Evolutionary conservation across 2,113 vertebrate genomes (phyloP).

Genomic region (Microtus montanus): DNA sequence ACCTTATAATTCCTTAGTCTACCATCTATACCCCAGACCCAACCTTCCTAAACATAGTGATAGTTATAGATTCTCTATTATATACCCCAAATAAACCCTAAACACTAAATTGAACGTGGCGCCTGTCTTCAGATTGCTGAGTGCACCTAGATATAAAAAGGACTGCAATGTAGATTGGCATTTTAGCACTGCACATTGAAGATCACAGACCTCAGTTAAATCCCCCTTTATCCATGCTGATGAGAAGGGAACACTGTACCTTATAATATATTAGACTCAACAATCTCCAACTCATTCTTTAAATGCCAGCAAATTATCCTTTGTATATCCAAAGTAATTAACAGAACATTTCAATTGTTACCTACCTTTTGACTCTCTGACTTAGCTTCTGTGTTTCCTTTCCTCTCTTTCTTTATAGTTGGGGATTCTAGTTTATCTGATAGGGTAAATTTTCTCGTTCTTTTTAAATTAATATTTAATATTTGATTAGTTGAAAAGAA

Average conservation of each 20-base stretch:
- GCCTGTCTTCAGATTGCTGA: not conserved
- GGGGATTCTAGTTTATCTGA: not conserved
- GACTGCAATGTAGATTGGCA: not conserved
- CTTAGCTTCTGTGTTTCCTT: constrained; percentile 46
- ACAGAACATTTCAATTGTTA: constrained; percentile 13
- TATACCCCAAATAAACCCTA: not conserved
- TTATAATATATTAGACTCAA: constrained; percentile 1
- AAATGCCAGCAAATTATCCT: constrained; percentile 28
- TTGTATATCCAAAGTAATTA: not conserved
- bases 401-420: constrained; percentile 39
- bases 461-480: constrained; percentile 38
- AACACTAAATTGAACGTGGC: not conserved
- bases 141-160: not conserved
- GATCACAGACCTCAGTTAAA: not conserved
- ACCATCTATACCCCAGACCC: not conserved
- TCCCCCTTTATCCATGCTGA: not conserved
- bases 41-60: not conserved
- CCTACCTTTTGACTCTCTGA: not conserved
- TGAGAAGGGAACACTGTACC: not conserved
- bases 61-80: constrained; percentile 40
- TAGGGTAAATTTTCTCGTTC: constrained; percentile 32
- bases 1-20: not conserved
- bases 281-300: not conserved
- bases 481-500: constrained; percentile 37
- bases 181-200: constrained; percentile 13